phyloP scores from a whole-genome alignment of 2,113 vertebrate species.

The Pundamilia nyererei region DNA sequence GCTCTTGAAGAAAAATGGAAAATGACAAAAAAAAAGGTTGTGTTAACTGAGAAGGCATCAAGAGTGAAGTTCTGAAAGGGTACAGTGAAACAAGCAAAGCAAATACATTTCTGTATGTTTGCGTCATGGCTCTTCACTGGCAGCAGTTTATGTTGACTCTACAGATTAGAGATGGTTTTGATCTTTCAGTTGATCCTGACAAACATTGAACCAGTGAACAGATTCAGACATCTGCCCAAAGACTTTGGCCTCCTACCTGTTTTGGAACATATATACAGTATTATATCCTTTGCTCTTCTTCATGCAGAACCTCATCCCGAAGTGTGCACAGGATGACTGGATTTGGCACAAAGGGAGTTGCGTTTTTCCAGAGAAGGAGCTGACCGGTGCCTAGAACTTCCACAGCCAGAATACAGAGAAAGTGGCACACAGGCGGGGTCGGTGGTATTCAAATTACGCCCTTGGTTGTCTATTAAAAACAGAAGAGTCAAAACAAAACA shows the following conservation, averaged over 20 bases:
- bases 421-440: background rate
- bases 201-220: background rate
- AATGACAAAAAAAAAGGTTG: background rate
- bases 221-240: background rate
- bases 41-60: background rate
- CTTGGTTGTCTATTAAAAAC: constrained; percentile 54
- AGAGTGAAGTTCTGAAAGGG: background rate
- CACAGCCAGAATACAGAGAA: background rate
- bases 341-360: background rate
- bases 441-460: constrained; percentile 52
- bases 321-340: background rate
- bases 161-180: background rate
- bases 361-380: background rate
- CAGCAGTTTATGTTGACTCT: constrained; percentile 1
- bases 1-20: background rate
- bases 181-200: background rate
- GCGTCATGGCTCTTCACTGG: background rate
- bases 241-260: background rate
- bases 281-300: background rate
- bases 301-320: background rate
- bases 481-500: constrained; percentile 55
- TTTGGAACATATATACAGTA: background rate
- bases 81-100: background rate
- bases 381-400: background rate
- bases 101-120: background rate